Conservation (phyloP, 1,140 invertebrate species). For the Whitmania pigra region DNA sequence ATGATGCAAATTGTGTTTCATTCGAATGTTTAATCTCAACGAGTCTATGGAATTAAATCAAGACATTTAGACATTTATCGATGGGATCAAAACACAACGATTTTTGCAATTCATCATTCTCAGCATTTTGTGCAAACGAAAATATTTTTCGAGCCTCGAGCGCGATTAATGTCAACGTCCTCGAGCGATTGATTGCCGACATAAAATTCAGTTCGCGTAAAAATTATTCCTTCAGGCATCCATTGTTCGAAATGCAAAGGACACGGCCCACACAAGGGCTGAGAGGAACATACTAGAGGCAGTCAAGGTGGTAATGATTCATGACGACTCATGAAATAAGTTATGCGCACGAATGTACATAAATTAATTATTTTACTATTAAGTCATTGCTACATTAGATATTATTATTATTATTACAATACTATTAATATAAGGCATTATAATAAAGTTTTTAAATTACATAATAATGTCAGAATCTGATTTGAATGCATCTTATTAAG, state of each 20-base stretch:
- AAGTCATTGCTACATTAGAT: neutral
- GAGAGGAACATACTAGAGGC: constrained; percentile 86
- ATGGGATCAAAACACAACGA: too few relatives aligned
- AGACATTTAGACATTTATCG: too few relatives aligned
- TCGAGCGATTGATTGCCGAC: neutral
- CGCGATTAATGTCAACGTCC: neutral
- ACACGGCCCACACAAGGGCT: constrained; percentile 96
- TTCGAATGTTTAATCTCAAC: too few relatives aligned
- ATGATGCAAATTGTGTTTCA: neutral
- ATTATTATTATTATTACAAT: neutral
- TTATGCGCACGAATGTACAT: too few relatives aligned
- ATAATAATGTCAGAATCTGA: too few relatives aligned
- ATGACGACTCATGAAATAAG: too few relatives aligned
- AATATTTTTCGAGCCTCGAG: neutral
- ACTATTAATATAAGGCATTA: constrained; percentile 6
- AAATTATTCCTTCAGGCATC: constrained; percentile 3
- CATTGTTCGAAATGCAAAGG: constrained; percentile 36
- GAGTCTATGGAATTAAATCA: too few relatives aligned
- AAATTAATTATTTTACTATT: neutral
- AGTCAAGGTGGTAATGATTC: constrained; percentile 30
- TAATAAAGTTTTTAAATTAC: constrained; percentile 20
- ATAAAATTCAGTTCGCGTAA: neutral
- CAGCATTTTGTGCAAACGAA: neutral
- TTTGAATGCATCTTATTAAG: too few relatives aligned
- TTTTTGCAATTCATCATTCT: too few relatives aligned